Base-by-base conservation (phyloP, 2,888 invertebrate genomes). In the Athalia cordata region DNA sequence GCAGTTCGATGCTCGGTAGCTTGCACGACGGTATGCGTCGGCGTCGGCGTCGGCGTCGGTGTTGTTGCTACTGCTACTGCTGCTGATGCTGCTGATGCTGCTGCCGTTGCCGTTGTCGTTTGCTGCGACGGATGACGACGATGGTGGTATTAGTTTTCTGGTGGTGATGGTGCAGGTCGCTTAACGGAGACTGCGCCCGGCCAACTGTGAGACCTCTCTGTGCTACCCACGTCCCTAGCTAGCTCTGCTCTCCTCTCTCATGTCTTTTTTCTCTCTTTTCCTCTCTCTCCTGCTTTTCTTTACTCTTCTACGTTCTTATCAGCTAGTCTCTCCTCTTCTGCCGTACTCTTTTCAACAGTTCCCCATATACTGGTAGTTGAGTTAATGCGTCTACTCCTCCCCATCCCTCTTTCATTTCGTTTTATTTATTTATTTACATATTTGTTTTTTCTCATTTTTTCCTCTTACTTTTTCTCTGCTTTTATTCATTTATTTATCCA, bases 131-230 rank as follows among this genome's bases (percentile, higher is more conserved):
- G 65, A 72, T 67, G 77, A 77, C 57, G 67, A 76, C 50, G 65
- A 47, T 81, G 82, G 81, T 82, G 82, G 79, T 70, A 81, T 11
- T 5, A 5, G n/a, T 7, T 59, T 59, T 59, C 64, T 15, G 80
- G 81, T 82, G 82, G 82, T 82, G 82, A 81, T 81, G 81, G 82
- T 82, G 81, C 81, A 82, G 82, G 78, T 81, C 72, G 80, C 82
- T 83, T 29, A 82, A 83, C 82, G 82, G 84, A 84, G 85, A 83
- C 85, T 84, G 84, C 85, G 85, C 84, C 83, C 77, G 77, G 79
- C 68, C 76, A 72, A 72, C 72, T 49, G 72, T 47, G 45, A 5
- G n/a, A 11, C 29, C 29, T 29, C 68, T 55, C 68, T 52, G 5
- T 55, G 11, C 68, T 50, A 68, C 68, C 68, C 68, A 68, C 68